Evolutionary conservation across 2,888 invertebrate genomes (phyloP), one percentile per base, ranked within the genome.

Genomic region (Drosophila putrida): DNA sequence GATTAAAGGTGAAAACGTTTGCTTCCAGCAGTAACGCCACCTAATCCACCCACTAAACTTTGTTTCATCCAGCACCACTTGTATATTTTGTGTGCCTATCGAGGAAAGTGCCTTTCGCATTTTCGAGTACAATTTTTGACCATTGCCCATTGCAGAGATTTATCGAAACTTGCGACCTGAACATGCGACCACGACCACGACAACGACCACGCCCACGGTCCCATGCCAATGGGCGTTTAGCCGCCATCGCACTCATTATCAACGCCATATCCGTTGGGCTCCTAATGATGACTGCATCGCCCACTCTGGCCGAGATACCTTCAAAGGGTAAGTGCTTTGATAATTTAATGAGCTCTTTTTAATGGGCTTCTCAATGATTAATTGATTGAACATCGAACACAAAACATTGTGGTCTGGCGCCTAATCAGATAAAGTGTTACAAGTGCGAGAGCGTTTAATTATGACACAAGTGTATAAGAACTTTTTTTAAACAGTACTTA

Each of bases 301-400:
- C 86, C 77, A 69, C 78, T 6, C 62, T 75, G 31, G 83, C 92
- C 62, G 92, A 92, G 75, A 92, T 92, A 78, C 90, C 91, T 67
- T 89, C 92, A 71, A 92, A 92, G 88, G 92, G 92, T 92, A 83
- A 89, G 86, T 89, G 55, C 78, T 79, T 88, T 88, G 80, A 80
- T 80, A 78, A 88, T 86, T 88, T 82, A 86, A 83, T 88, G 74
- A 82, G 74, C 69, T 71, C 39, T 54, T 68, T 61, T 74, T 62
- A 69, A 69, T 69, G 67, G 82, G 72, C 77, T 85, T 76, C 78
- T 36, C 27, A 64, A 67, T 68, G 71, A 76, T 71, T 67, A 63
- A 82, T 65, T 73, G 69, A 73, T 69, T 71, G 53, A 60, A 47
- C 25, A 13, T 33, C 11, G 33, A 20, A 15, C 13, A 6, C 39